Percentiles rank a stretch among this genome's conserved stretches.
phyloP scores from a whole-genome alignment of 2,113 vertebrate genomes.

The Acinonyx jubatus region DNA sequence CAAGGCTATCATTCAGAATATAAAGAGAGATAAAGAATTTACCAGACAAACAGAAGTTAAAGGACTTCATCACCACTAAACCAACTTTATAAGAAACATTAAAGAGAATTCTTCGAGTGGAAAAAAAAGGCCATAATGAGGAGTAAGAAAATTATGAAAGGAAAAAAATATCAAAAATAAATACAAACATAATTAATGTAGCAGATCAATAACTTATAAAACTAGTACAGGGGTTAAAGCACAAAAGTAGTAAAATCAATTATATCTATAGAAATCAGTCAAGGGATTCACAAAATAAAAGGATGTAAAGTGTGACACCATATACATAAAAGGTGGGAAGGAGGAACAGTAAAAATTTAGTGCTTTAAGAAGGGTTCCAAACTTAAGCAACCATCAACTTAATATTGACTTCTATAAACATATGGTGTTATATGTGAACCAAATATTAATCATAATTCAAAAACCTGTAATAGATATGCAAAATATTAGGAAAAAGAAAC shows the following conservation, averaged over 20 bases:
- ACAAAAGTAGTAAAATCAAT: neutral
- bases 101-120: neutral
- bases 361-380: neutral
- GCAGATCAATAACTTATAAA: neutral
- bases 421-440: neutral
- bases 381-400: neutral
- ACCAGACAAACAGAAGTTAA: neutral
- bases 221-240: neutral
- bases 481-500: neutral
- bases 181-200: neutral
- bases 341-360: neutral
- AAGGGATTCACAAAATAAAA: neutral
- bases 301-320: neutral
- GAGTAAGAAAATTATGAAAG: neutral
- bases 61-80: neutral
- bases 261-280: neutral
- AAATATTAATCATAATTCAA: neutral
- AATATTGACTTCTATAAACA: neutral
- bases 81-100: neutral
- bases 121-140: neutral
- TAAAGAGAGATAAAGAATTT: neutral
- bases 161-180: neutral
- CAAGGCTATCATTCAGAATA: neutral
- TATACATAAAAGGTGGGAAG: neutral
- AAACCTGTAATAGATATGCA: neutral